These are phyloP conservation scores for Odocoileus virginianus DNA, from an alignment of 2,113 vertebrate species.

Conservation along the genomic window DNA sequence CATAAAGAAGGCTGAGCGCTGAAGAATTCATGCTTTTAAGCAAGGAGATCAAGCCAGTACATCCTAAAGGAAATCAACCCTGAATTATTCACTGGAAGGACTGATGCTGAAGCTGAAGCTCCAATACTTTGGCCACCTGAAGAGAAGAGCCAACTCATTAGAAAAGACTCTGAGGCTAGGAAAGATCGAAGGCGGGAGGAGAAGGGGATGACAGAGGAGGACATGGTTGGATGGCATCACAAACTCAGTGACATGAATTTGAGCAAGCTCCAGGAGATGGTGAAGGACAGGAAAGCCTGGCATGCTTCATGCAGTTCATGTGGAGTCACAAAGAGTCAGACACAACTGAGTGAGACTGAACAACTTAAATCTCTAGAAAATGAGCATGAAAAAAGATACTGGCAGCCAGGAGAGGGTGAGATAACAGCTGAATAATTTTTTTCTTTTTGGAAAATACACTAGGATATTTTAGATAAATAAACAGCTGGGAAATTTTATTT, in stretches of 20 bases:
- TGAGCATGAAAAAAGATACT: neutral
- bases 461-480: slow-evolving; percentile 1
- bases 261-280: neutral
- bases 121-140: neutral
- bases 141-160: neutral
- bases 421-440: neutral
- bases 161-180: neutral
- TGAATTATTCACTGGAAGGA: neutral
- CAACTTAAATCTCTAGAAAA: slow-evolving; percentile 3
- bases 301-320: neutral
- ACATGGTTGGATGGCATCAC: neutral
- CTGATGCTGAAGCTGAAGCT: neutral
- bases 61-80: neutral
- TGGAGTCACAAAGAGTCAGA: neutral
- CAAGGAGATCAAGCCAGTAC: neutral
- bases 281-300: neutral
- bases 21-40: neutral
- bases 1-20: neutral
- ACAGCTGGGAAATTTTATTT: neutral
- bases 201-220: neutral
- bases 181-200: neutral
- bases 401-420: neutral
- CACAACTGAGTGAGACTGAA: neutral
- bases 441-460: neutral
- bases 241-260: neutral